Conservation (phyloP, 1,140 invertebrate species). For the Ceratitis capitata region DNA sequence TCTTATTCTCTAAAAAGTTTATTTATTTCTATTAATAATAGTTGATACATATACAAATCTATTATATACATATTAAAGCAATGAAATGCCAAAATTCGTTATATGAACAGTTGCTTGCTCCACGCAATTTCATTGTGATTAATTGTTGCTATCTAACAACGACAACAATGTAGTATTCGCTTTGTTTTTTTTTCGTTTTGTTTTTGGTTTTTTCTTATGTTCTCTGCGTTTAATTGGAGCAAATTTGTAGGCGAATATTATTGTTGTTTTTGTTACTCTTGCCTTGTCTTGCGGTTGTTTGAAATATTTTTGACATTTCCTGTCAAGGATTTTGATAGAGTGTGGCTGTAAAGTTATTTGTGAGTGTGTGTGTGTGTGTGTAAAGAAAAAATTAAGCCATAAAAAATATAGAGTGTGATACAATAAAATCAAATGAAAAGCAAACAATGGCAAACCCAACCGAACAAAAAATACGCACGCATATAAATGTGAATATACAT, state of each 20-base stretch:
- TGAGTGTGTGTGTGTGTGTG: background rate
- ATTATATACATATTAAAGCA: background rate
- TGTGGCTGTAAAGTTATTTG: background rate
- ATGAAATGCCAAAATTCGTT: background rate
- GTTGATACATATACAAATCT: background rate
- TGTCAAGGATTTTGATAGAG: slow-evolving; percentile 35
- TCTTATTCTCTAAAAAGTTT: background rate
- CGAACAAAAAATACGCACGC: background rate
- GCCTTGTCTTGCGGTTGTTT: slow-evolving; percentile 33
- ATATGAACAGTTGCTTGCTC: background rate
- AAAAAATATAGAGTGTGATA: background rate
- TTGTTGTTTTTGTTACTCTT: too few species aligned
- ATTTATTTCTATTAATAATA: background rate
- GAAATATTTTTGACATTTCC: slow-evolving; percentile 34
- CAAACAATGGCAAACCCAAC: background rate
- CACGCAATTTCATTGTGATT: slow-evolving; percentile 14
- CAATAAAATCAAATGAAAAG: background rate
- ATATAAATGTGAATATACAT: too few species aligned
- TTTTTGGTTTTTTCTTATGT: background rate
- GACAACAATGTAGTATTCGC: background rate
- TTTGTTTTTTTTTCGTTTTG: background rate
- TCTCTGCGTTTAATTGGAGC: slow-evolving; percentile 13
- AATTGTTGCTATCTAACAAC: slow-evolving; percentile 4
- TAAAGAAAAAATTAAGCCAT: background rate
- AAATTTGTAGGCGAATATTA: slow-evolving; percentile 15